Percentiles rank a stretch among this genome's conserved stretches.
Conservation (phyloP, 2,113 vertebrate genomes). For the Vimba vimba region DNA sequence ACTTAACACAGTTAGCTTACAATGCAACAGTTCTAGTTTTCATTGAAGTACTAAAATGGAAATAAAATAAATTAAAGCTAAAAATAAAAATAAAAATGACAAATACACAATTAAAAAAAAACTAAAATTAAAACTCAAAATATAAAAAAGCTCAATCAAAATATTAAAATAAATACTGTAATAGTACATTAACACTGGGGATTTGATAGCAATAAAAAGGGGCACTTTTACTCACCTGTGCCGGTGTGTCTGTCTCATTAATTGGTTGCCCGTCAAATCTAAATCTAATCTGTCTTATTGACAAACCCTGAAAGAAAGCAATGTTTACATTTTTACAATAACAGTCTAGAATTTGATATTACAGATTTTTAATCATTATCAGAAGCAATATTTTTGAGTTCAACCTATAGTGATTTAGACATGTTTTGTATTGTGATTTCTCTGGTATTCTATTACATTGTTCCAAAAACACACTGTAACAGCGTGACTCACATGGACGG, state of each 20-base stretch:
- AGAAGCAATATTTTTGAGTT: not conserved
- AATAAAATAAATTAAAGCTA: not conserved
- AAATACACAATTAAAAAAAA: not conserved
- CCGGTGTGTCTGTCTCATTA: slow-evolving; percentile 83
- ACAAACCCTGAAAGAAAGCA: slow-evolving; percentile 74
- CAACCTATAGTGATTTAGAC: not conserved
- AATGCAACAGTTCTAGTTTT: not conserved
- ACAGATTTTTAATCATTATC: not conserved
- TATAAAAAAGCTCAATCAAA: not conserved
- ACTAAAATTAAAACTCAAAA: not conserved
- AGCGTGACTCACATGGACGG: not conserved
- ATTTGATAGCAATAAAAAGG: not conserved
- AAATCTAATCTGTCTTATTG: slow-evolving; percentile 86
- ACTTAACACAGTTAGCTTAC: not conserved
- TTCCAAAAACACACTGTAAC: not conserved
- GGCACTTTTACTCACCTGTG: slow-evolving; percentile 72
- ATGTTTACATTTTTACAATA: no score
- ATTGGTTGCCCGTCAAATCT: slow-evolving; percentile 85
- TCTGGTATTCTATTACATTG: not conserved
- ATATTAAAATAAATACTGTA: not conserved
- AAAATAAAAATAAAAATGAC: not conserved
- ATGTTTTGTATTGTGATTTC: not conserved
- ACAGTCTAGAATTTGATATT: not conserved
- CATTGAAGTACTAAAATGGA: not conserved
- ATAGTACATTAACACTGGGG: not conserved